Percentiles rank a stretch among this genome's conserved stretches.
Conservation (phyloP, 2,113 vertebrate genomes). For the Oceanites oceanicus region DNA sequence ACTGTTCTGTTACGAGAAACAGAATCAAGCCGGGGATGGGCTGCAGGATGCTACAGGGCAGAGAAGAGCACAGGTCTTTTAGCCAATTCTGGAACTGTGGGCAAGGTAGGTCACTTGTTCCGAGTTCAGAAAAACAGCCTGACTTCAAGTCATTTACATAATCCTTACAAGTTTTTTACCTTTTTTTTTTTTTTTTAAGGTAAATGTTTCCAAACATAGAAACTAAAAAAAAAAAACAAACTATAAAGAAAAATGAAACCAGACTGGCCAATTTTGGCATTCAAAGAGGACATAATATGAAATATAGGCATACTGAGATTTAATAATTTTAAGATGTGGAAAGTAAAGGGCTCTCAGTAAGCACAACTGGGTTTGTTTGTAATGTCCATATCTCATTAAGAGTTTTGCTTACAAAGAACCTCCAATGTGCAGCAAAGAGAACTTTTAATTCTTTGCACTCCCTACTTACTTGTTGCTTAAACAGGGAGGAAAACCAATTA, state of each 20-base stretch:
- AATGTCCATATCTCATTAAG: background rate
- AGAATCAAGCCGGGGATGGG: background rate
- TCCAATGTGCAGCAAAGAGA: background rate
- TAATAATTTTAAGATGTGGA: constrained; percentile 21
- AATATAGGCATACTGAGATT: background rate
- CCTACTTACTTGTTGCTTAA: background rate
- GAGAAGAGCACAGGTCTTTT: background rate
- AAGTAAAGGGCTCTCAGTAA: background rate
- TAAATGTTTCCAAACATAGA: background rate
- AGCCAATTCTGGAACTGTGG: background rate
- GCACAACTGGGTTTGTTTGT: background rate
- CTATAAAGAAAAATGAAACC: background rate
- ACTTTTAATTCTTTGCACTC: background rate
- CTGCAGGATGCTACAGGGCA: background rate
- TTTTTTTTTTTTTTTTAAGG: background rate
- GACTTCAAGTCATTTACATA: background rate
- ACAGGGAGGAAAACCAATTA: background rate
- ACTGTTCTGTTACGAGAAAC: background rate
- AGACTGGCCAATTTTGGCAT: background rate
- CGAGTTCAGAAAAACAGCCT: background rate
- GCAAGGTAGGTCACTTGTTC: background rate
- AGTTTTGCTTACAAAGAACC: background rate
- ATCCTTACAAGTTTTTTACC: background rate
- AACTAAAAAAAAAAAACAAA: background rate
- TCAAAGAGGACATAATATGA: background rate